Conservation (phyloP, 1,140 invertebrate species). For the Pseudomyrmex sp. region DNA sequence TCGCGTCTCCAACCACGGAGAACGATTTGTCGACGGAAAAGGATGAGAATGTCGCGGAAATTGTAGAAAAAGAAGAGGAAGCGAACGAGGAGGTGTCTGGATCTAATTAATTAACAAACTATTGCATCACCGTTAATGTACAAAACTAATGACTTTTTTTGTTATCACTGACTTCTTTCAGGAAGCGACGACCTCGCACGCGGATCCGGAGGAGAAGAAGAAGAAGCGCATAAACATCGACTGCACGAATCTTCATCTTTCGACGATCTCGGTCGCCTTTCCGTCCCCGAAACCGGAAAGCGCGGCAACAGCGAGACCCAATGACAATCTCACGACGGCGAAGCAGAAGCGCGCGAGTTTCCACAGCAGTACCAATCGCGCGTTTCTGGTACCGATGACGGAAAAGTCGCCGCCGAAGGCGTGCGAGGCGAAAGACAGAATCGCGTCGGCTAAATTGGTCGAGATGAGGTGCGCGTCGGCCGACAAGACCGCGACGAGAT, state of each 20-base stretch:
- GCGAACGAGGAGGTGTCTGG: conserved; percentile 3
- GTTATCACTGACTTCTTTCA: conserved; percentile 13
- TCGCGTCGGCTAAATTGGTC: not conserved
- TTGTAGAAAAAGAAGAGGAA: not conserved
- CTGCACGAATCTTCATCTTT: conserved; percentile 21
- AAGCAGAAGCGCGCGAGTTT: conserved; percentile 79
- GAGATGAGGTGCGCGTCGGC: conserved; percentile 12
- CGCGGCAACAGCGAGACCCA: conserved; percentile 21
- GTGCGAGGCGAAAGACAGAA: conserved; percentile 29
- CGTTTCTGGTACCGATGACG: conserved; percentile 72
- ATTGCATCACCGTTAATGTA: not conserved
- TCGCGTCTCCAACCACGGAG: not conserved
- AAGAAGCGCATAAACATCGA: conserved; percentile 22
- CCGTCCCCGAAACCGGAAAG: conserved; percentile 47
- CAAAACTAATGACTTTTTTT: too few relatives aligned
- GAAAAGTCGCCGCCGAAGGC: conserved; percentile 43
- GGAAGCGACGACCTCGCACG: not conserved
- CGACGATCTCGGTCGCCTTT: not conserved
- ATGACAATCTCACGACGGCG: conserved; percentile 67
- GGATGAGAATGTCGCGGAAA: not conserved
- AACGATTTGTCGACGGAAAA: not conserved
- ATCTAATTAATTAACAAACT: not conserved
- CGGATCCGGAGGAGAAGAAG: conserved; percentile 22
- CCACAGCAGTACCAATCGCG: conserved; percentile 77
- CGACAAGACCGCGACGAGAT: conserved; percentile 12